These are phyloP conservation scores for Sylvia atricapilla DNA, from an alignment of 2,113 vertebrate genomes.

Conservation along the genomic window DNA sequence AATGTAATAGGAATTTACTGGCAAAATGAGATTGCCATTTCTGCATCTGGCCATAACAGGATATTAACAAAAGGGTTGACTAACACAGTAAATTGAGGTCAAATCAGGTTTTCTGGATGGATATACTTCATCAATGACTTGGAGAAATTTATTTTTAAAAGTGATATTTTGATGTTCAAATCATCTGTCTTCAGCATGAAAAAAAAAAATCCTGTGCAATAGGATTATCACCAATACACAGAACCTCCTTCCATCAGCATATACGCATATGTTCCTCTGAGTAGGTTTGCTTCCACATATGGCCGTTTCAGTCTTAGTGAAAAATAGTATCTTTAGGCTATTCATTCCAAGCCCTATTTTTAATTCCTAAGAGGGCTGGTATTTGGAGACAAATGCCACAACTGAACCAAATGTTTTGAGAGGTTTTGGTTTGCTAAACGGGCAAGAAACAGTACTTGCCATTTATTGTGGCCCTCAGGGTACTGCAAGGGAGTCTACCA, in stretches of 20 bases:
- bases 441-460: neutral
- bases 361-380: neutral
- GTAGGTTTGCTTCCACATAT: neutral
- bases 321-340: neutral
- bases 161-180: neutral
- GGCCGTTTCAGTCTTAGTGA: neutral
- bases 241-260: neutral
- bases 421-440: neutral
- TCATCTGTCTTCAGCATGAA: neutral
- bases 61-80: neutral
- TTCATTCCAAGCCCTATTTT: neutral
- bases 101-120: neutral
- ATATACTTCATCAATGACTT: neutral
- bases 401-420: neutral
- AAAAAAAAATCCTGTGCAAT: neutral
- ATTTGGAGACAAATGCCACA: neutral
- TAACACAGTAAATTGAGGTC: neutral
- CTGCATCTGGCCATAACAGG: neutral
- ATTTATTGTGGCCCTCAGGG: neutral
- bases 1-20: neutral
- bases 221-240: neutral
- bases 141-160: neutral
- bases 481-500: neutral
- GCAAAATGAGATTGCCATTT: neutral
- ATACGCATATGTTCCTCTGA: neutral